phyloP scores from a whole-genome alignment of 2,797 vertebrate species.

The Rhincodon typus region DNA sequence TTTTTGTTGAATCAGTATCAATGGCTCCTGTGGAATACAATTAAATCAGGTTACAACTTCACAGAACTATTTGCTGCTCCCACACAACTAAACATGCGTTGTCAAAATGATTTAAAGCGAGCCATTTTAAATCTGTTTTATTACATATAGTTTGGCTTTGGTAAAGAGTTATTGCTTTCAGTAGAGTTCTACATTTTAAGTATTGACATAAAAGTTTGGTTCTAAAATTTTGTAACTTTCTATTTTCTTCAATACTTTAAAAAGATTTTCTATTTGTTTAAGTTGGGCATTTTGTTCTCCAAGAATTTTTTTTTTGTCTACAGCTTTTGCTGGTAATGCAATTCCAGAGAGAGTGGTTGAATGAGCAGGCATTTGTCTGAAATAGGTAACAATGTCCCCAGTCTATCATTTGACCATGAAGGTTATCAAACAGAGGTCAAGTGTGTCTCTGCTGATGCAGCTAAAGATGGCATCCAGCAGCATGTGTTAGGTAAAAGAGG shows the following conservation, averaged over 20 bases:
- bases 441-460: not conserved
- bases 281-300: not conserved
- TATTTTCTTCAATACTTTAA: not conserved
- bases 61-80: not conserved
- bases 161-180: not conserved
- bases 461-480: not conserved
- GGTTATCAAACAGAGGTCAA: not conserved
- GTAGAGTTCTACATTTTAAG: not conserved
- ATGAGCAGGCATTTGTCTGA: not conserved
- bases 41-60: slow-evolving; percentile 19
- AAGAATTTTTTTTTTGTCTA: not conserved
- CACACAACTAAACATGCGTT: not conserved
- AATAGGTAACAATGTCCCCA: not conserved
- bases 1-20: not conserved
- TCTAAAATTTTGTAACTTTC: not conserved
- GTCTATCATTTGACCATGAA: not conserved
- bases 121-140: not conserved
- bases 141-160: not conserved
- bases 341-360: not conserved
- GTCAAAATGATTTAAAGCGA: not conserved
- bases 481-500: not conserved
- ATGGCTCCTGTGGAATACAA: not conserved
- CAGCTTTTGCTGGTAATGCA: not conserved
- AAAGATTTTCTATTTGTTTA: not conserved
- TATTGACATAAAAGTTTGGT: not conserved